phyloP scores from a whole-genome alignment of 2,888 invertebrate genomes.

The Cataglyphis rosenhaueri region DNA sequence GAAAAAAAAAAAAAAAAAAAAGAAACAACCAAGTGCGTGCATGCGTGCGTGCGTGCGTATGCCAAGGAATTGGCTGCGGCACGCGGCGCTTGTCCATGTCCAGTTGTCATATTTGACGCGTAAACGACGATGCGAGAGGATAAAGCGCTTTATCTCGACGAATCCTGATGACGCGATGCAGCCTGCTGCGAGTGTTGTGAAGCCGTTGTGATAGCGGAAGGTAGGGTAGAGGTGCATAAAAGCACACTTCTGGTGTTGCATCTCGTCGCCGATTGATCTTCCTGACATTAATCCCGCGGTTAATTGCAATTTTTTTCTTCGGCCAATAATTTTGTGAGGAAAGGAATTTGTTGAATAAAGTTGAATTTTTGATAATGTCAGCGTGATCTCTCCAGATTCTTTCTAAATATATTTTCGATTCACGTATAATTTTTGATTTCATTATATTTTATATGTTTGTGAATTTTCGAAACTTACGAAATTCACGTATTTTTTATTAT shows the following conservation, averaged over 20 bases:
- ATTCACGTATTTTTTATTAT: too few relatives aligned
- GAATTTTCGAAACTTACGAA: neutral
- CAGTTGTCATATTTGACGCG: neutral
- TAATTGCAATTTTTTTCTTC: neutral
- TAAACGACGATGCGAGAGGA: slow-evolving; percentile 11
- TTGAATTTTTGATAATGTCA: neutral
- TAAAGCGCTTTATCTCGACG: slow-evolving; percentile 10
- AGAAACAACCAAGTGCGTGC: slow-evolving; percentile 12
- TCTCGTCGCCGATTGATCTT: neutral
- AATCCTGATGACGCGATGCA: neutral
- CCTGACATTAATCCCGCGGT: too few relatives aligned
- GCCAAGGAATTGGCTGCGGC: neutral
- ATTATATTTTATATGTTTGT: too few relatives aligned
- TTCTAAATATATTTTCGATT: neutral
- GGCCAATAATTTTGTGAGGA: neutral
- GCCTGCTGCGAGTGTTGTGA: neutral
- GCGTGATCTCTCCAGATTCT: neutral
- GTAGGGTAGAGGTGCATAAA: slow-evolving; percentile 1
- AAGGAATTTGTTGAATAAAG: neutral
- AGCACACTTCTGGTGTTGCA: neutral
- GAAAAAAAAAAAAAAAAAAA: neutral
- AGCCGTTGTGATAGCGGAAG: slow-evolving; percentile 31
- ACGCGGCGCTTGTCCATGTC: neutral
- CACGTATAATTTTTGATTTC: too few relatives aligned
- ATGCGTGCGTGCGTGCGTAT: slow-evolving; percentile 9